Base-by-base conservation (phyloP, 2,888 invertebrate genomes). In the Ceratothoa steindachneri region DNA sequence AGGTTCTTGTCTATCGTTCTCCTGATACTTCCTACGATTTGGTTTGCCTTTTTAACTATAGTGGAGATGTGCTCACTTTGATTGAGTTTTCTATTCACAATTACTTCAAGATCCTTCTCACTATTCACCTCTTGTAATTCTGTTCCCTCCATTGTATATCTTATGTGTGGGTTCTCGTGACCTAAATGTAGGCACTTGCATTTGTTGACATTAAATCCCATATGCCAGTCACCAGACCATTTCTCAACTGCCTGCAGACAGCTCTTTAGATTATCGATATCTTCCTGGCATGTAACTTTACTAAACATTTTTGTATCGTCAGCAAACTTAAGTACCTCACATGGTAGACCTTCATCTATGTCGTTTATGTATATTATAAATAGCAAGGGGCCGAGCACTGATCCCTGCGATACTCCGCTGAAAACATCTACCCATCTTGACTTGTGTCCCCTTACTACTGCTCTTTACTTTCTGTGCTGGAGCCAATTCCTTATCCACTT, bases 321-420 rank as follows among this genome's bases (percentile, higher is more conserved):
- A 30, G 67, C 67, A 30, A 68, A 68, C 24, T 68, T 68, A 19
- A 68, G 51, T 22, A 52, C 51, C 28, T 68, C 41, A 41, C 41
- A 27, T 51, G 24, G 28, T 51, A 22, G 5, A 9, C 51, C 51
- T n/a, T 68, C 68, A 68, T 68, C 68, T 9, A 41, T 41, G 41
- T 41, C 41, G 15, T 41, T 41, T 41, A 41, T 15, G 41, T 15
- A 41, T 9, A 41, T 41, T 41, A 41, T 41, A 15, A 68, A 68
- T n/a, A 68, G 12, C 15, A 51, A 28, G 15, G 68, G 68, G 28
- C 52, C 68, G 22, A 68, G n/a, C 24, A 68, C 68, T 24, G 68
- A 68, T 15, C 68, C 68, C 52, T 68, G 68, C 19, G 68, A 51
- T 15, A 68, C 68, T 51, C 68, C 68, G 27, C 68, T 68, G 0